These are phyloP conservation scores for Tragelaphus buxtoni DNA, from an alignment of 2,113 vertebrate species.

Conservation along the genomic window DNA sequence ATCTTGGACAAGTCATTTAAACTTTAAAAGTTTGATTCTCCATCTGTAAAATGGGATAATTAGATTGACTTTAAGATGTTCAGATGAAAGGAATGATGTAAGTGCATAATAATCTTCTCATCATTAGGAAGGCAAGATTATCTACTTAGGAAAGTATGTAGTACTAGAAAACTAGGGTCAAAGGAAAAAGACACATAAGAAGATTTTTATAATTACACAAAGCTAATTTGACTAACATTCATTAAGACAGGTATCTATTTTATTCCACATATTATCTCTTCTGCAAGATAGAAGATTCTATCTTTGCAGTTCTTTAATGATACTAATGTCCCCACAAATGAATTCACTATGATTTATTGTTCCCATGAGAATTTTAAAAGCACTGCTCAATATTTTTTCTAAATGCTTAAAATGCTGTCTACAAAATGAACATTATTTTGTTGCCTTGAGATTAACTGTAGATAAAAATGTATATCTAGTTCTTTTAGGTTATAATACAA, in stretches of 20 bases:
- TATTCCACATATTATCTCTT: constrained; percentile 12
- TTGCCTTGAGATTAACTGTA: constrained; percentile 52
- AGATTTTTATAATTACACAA: constrained; percentile 49
- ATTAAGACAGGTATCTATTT: constrained; percentile 34
- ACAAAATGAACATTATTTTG: constrained; percentile 1
- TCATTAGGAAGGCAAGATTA: constrained; percentile 39
- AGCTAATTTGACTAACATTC: constrained; percentile 50
- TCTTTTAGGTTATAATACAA: not conserved
- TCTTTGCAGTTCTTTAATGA: constrained; percentile 48
- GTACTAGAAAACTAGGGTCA: not conserved
- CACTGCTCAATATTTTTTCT: constrained; percentile 42
- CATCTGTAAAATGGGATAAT: constrained; percentile 63
- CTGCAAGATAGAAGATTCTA: not conserved
- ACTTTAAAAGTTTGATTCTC: constrained; percentile 21
- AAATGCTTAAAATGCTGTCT: constrained; percentile 45
- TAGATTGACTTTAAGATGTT: constrained; percentile 38
- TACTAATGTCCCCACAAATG: not conserved
- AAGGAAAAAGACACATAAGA: constrained; percentile 23
- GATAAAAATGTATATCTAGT: constrained; percentile 35
- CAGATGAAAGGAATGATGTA: constrained; percentile 51
- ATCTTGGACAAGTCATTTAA: constrained; percentile 27
- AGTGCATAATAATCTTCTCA: constrained; percentile 35
- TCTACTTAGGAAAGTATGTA: not conserved
- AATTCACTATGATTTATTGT: constrained; percentile 31
- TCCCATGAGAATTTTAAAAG: constrained; percentile 51